phyloP scores from a whole-genome alignment of 2,888 invertebrate species.

The Synergus itoensis region DNA sequence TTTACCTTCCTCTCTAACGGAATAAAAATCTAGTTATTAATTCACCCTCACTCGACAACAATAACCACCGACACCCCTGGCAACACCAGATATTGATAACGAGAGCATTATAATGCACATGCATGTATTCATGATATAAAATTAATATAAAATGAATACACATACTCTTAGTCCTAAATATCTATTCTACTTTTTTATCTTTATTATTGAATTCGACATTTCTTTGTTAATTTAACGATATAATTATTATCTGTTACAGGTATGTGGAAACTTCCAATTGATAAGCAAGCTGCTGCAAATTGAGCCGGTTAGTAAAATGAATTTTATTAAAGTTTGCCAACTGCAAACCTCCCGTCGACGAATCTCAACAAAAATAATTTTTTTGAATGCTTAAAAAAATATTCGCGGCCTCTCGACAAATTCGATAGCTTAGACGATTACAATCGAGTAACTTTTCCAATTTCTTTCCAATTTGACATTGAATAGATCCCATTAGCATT shows the following conservation, averaged over 20 bases:
- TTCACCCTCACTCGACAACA: slow-evolving; percentile 46
- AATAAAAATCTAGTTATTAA: slow-evolving; percentile 53
- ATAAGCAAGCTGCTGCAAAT: background rate
- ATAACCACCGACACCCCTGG: slow-evolving; percentile 22
- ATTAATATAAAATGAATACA: slow-evolving; percentile 25
- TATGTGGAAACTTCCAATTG: background rate
- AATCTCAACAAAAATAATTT: too few relatives aligned
- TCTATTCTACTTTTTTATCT: background rate
- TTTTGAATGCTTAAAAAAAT: background rate
- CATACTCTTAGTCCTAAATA: background rate
- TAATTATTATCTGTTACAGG: background rate
- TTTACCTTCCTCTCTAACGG: slow-evolving; percentile 53
- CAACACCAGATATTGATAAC: slow-evolving; percentile 39
- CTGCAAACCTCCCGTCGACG: too few relatives aligned
- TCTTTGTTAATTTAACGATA: background rate
- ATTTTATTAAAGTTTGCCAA: too few relatives aligned
- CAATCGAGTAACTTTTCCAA: slow-evolving; percentile 56
- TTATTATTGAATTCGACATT: background rate
- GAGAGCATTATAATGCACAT: slow-evolving; percentile 27
- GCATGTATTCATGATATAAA: slow-evolving; percentile 32
- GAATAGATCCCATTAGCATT: slow-evolving; percentile 73
- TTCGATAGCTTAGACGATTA: background rate
- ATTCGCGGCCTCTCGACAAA: background rate
- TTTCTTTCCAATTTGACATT: slow-evolving; percentile 71
- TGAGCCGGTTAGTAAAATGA: background rate